A percentile compares a stretch with the other conserved stretches of the same genome.
Conservation (phyloP, 2,113 vertebrate genomes). For the Ophthalmolycus amberensis region DNA sequence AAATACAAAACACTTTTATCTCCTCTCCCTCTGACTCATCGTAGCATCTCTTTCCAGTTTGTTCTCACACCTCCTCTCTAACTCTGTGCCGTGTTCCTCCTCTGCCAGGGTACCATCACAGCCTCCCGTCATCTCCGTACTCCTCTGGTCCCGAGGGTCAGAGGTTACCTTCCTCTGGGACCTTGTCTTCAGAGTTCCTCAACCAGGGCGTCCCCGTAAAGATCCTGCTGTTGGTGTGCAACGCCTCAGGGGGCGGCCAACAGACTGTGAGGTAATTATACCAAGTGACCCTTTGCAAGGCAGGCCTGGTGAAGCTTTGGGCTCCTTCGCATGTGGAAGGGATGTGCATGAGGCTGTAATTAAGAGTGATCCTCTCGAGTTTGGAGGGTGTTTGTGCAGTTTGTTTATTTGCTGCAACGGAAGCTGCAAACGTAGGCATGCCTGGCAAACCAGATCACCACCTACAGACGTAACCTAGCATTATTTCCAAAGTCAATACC, state of each 20-base stretch:
- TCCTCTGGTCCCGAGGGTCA: conserved; percentile 79
- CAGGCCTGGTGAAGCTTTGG: neutral
- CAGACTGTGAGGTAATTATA: conserved; percentile 86
- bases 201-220: conserved; percentile 77
- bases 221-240: conserved; percentile 91
- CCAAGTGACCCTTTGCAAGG: neutral
- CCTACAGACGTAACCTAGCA: neutral
- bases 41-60: neutral
- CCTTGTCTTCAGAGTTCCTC: conserved; percentile 86
- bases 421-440: neutral
- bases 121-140: conserved; percentile 85
- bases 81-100: neutral
- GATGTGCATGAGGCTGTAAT: neutral
- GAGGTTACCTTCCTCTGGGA: conserved; percentile 70
- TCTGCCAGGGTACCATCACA: conserved; percentile 84
- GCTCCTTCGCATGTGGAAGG: neutral
- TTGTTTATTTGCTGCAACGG: neutral
- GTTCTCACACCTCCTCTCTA: neutral
- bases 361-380: neutral
- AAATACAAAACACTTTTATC: neutral
- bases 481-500: neutral
- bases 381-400: neutral
- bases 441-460: neutral
- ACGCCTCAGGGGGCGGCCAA: conserved; percentile 84
- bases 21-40: conserved; percentile 3